Evolutionary conservation across 2,888 invertebrate genomes (phyloP), one percentile per base, ranked within the genome.

Genomic region (Synanthedon andrenaeformis): DNA sequence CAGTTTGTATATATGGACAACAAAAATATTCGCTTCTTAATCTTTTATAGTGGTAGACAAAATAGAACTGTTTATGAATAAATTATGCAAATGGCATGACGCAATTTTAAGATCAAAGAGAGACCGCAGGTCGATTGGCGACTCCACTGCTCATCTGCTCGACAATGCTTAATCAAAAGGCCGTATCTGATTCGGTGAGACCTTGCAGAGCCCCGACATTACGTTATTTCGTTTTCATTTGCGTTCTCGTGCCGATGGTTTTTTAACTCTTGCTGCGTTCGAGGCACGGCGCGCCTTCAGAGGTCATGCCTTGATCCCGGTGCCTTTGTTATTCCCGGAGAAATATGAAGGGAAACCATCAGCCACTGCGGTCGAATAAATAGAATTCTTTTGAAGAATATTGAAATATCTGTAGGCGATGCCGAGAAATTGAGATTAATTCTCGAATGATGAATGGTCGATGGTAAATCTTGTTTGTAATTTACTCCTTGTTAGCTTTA

Each of bases 171-270:
- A 86, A 86, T 87, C 86, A 86, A 84, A 86, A 77, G 66, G 73
- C 76, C 77, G 79, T 84, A 85, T 86, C 85, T 86, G 79, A 82
- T 76, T 79, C 74, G 60, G 71, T 69, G 73, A 74, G 81, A 78
- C 81, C 77, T 79, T 79, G 67, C 62, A 56, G 64, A 56, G 58
- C 58, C 64, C 68, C 67, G 74, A 75, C 74, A 71, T 75, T 74
- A 76, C 77, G 80, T 77, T 86, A 86, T 86, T 86, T 83, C 86
- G 85, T 83, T 86, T 85, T 84, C 86, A 86, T 86, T 87, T 86
- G 84, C 84, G 76, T 83, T 80, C 78, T 82, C 84, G 82, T 82
- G 85, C 76, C 69, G 62, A 11, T 58, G 56, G 70, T 77, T 79
- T 80, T 82, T 81, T 82, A 72, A 64, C 66, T 74, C 67, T 71